Base-by-base conservation (phyloP, 2,888 invertebrate genomes). In the Archaeoteleia sp. region DNA sequence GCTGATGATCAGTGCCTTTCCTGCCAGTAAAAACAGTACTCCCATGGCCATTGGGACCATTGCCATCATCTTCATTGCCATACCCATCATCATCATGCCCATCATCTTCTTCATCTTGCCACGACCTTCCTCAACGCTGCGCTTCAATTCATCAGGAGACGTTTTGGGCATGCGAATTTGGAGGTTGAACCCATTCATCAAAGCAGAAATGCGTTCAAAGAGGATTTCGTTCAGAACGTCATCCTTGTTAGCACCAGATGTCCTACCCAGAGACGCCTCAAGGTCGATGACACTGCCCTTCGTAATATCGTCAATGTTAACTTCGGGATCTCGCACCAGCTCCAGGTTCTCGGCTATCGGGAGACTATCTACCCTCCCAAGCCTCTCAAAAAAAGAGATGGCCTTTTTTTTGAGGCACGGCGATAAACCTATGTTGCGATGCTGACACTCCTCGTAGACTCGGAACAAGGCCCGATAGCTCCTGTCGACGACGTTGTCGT, bases 71-170 rank as follows among this genome's bases (percentile, higher is more conserved):
- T 95, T 95, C 89, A 93, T 94, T 2, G 91, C 92, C 71, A 92
- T 90, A 3, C 93, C 94, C 93, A 94, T 94, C 91, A 94, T 93
- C 93, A 95, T 93, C 90, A 93, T 93, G 25, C 92, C 90, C 93
- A 95, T 93, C 93, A 94, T 94, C 78, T 94, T 93, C 88, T 94
- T 94, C 93, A 93, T 93, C 85, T 94, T 93, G 1, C 93, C 93
- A 70, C 93, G 90, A 75, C 93, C 94, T 89, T 93, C 94, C 84
- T 93, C 94, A 37, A 93, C 85, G 30, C 91, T 90, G 10, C 90
- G 88, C 72, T 91, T 90, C 10, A 93, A 85, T 65, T 93, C 92
- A 34, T 89, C 87, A 1, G 91, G 88, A 3, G 90, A 88, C 58
- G 94, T 86, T 81, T 91, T 91, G 0, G 95, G 95, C 74, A 95